These are phyloP conservation scores for Tetrao urogallus DNA, from an alignment of 2,113 vertebrate genomes.

Conservation along the genomic window DNA sequence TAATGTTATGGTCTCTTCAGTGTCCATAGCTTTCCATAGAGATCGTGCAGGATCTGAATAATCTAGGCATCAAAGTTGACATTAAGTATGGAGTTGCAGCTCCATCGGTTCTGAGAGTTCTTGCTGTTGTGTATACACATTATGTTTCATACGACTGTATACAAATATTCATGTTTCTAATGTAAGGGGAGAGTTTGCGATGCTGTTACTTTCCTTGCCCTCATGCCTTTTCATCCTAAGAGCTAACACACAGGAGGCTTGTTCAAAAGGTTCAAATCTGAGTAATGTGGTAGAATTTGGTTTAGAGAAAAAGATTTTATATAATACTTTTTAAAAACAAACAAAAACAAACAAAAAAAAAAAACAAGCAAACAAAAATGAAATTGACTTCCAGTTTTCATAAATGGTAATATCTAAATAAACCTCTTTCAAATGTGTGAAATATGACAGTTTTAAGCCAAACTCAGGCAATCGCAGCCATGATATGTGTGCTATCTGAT, in stretches of 20 bases:
- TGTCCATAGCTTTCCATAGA: neutral
- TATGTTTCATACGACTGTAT: neutral
- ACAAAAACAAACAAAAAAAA: neutral
- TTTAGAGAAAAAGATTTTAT: neutral
- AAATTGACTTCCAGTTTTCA: neutral
- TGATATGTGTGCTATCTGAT: neutral
- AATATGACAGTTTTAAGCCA: constrained; percentile 27
- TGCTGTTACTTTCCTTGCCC: neutral
- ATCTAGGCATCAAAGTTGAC: neutral
- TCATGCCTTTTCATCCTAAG: neutral
- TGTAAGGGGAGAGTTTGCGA: neutral
- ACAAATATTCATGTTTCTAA: neutral
- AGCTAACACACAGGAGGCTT: neutral
- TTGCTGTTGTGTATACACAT: neutral
- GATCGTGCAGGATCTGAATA: neutral
- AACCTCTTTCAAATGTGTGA: neutral
- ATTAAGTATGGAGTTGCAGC: neutral
- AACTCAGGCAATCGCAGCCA: neutral
- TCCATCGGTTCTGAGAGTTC: neutral
- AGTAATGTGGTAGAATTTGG: neutral
- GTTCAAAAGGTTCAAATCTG: neutral
- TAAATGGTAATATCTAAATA: neutral
- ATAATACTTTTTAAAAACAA: neutral
- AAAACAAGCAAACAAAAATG: neutral
- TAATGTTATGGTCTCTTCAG: constrained; percentile 29